Evolutionary conservation across 2,113 vertebrate species (phyloP), one percentile per base, ranked within the genome.

Genomic region (Oryzias curvinotus): DNA sequence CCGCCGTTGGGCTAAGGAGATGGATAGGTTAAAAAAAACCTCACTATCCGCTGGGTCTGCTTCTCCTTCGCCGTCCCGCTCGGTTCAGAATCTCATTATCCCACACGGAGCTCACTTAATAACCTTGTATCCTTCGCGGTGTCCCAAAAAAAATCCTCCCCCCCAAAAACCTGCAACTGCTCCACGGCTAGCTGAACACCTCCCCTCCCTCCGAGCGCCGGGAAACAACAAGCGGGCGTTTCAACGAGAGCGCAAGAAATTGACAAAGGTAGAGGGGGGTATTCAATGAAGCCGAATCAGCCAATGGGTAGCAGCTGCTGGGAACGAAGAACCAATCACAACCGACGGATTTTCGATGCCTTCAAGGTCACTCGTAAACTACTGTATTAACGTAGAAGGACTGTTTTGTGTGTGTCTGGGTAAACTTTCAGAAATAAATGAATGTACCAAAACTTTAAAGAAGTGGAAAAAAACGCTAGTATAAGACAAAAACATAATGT

Each of bases 251-350:
- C 87, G 84, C 89, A 89, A 71, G 81, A 84, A 88, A 88, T 65
- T 86, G 87, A 92, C 88, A 92, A 91, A 92, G 90, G 86, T 87
- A 88, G 87, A 90, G 92, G 91, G 89, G 86, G 90, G 62, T 74
- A 71, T 78, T 89, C 89, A 83, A 82, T 88, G 87, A 74, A 71
- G 19, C 21, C n/a, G 52, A 61, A 41, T 0, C 60, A 75, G 71
- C 92, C 92, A 92, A 93, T 93, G 3, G 60, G 50, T 19, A 61
- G 17, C 30, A 0, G 7, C 48, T 0, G 51, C 56, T 56, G 42
- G 52, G 26, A 47, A 56, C 16, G 10, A 16, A 6, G 1, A 76
- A 56, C 92, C 90, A 92, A 93, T 91, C 75, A 51, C 47, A 42
- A 59, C 2, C 1, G 3, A 5, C 0, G 45, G 14, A 48, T 64